These are phyloP conservation scores for Cettia cetti DNA, from an alignment of 2,113 vertebrate species.

Conservation along the genomic window DNA sequence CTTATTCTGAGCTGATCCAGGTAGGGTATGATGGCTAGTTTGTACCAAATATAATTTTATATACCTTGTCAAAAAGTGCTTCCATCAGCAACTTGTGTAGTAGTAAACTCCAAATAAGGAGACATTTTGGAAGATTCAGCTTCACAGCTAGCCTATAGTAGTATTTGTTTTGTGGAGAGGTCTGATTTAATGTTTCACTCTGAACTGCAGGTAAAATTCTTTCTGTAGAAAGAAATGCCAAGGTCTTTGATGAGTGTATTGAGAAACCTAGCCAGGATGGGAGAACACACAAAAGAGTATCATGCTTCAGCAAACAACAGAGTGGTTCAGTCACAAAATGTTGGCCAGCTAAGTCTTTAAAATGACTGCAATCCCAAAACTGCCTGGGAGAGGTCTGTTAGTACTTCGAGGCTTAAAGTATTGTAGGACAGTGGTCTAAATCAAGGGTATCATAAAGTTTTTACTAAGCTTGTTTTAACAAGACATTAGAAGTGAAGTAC, in stretches of 20 bases:
- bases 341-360: neutral
- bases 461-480: neutral
- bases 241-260: neutral
- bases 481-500: neutral
- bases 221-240: neutral
- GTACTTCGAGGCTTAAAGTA: neutral
- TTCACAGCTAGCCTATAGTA: neutral
- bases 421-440: neutral
- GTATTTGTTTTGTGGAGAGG: neutral
- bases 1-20: neutral
- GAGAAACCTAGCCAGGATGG: neutral
- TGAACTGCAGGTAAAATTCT: neutral
- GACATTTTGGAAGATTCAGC: neutral
- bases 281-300: neutral
- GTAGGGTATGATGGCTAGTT: neutral
- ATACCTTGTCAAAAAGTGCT: neutral
- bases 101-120: neutral
- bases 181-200: neutral
- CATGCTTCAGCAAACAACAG: neutral
- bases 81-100: neutral
- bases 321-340: neutral
- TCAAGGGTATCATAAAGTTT: neutral
- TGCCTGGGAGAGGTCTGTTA: neutral
- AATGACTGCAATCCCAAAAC: neutral
- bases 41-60: neutral